Evolutionary conservation across 1,140 invertebrate genomes (phyloP).

Genomic region (Lamellibrachia luymesi): DNA sequence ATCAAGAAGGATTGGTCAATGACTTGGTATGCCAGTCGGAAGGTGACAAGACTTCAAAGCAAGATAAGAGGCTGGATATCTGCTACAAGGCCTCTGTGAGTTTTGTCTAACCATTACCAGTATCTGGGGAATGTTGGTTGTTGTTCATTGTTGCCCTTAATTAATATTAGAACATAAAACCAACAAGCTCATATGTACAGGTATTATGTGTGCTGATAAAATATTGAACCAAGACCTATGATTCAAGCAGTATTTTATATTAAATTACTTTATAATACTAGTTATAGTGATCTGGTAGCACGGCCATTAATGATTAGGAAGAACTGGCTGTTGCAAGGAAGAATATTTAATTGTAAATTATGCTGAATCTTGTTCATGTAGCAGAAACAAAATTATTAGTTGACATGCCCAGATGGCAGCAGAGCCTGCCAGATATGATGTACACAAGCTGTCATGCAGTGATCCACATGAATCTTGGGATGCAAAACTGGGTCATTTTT

Average conservation of each 20-base stretch:
- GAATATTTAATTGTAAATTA: not conserved
- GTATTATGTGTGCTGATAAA: not conserved
- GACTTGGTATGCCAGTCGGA: not conserved
- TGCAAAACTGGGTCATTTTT: not conserved
- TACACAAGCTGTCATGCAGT: not conserved
- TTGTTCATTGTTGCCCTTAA: not conserved
- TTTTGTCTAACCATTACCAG: not conserved
- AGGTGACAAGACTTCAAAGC: not conserved
- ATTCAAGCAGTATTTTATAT: not conserved
- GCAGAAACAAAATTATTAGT: not conserved
- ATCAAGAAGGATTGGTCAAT: not conserved
- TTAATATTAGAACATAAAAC: not conserved
- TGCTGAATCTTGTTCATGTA: not conserved
- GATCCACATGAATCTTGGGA: too few species aligned
- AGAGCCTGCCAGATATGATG: not conserved
- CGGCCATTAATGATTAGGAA: not conserved
- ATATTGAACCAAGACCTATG: not conserved
- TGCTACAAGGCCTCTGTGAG: not conserved
- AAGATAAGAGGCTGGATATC: not conserved
- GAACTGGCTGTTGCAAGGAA: not conserved
- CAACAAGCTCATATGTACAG: not conserved
- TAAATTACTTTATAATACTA: not conserved
- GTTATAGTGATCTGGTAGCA: not conserved
- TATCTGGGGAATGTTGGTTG: not conserved
- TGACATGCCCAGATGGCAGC: not conserved